Conservation (phyloP, 2,888 invertebrate genomes). For the Cerceris rybyensis region DNA sequence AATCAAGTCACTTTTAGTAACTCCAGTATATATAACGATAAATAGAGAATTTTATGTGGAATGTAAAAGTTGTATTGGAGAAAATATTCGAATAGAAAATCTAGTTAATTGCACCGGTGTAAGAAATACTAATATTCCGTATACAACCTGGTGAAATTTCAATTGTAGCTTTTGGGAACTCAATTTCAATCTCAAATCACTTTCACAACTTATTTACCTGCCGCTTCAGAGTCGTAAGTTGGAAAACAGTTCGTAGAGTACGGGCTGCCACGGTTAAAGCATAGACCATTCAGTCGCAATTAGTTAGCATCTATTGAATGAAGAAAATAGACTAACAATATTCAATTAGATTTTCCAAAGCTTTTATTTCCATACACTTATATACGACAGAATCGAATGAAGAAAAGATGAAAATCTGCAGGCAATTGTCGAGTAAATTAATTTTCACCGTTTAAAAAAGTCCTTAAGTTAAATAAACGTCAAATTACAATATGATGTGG, state of each 20-base stretch:
- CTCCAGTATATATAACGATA: too few species aligned
- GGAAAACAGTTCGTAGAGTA: not conserved
- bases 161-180: not conserved
- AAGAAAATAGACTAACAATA: not conserved
- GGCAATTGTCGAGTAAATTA: not conserved
- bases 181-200: slow-evolving; percentile 13
- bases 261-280: not conserved
- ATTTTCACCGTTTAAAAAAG: not conserved
- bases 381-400: not conserved
- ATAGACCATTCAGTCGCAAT: not conserved
- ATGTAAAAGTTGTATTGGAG: too few species aligned
- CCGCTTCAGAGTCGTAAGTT: slow-evolving; percentile 1
- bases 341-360: too few species aligned
- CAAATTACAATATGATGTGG: too few species aligned
- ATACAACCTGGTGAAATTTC: not conserved
- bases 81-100: too few species aligned
- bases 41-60: too few species aligned
- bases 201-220: slow-evolving; percentile 18
- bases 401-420: not conserved
- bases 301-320: not conserved
- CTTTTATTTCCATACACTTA: too few species aligned
- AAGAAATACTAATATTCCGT: too few species aligned
- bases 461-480: not conserved
- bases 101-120: too few species aligned
- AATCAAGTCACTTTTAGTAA: too few species aligned